Conservation (phyloP, 2,888 invertebrate genomes). For the Spicauda simplicius region DNA sequence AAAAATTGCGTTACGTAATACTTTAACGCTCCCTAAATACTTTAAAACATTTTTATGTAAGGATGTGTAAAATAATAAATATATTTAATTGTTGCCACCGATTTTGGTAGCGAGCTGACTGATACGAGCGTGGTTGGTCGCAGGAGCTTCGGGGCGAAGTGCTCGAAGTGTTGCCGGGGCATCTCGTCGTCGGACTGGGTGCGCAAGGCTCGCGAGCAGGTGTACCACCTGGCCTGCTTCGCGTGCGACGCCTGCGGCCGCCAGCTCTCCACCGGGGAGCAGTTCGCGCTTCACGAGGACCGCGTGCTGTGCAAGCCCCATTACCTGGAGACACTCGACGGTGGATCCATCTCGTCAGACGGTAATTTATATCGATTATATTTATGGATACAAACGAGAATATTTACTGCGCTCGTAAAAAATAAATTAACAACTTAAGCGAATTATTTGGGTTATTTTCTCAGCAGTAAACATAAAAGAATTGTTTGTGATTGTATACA, state of each 20-base stretch:
- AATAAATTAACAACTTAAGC: too few relatives aligned
- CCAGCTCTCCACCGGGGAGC: constrained; percentile 97
- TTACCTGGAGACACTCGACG: constrained; percentile 97
- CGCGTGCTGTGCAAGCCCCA: constrained; percentile 98
- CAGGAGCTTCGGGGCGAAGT: constrained; percentile 98
- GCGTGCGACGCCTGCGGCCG: constrained; percentile 98
- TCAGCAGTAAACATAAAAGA: too few relatives aligned
- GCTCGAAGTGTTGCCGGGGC: constrained; percentile 96
- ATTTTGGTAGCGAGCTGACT: constrained; percentile 12
- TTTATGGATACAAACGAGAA: too few relatives aligned
- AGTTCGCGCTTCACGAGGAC: constrained; percentile 98
- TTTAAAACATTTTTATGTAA: background rate
- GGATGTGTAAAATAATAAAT: background rate
- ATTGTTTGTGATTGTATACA: too few relatives aligned
- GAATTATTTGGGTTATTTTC: too few relatives aligned
- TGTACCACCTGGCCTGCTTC: constrained; percentile 99
- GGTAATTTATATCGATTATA: constrained; percentile 79
- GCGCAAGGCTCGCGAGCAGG: constrained; percentile 95
- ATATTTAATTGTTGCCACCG: background rate
- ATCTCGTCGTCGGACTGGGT: constrained; percentile 99
- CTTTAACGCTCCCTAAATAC: too few relatives aligned
- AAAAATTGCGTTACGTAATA: too few relatives aligned
- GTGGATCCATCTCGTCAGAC: constrained; percentile 95
- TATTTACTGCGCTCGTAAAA: too few relatives aligned
- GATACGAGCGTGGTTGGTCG: constrained; percentile 40